Base-by-base conservation (phyloP, 2,797 vertebrate species). In the Alca torda region DNA sequence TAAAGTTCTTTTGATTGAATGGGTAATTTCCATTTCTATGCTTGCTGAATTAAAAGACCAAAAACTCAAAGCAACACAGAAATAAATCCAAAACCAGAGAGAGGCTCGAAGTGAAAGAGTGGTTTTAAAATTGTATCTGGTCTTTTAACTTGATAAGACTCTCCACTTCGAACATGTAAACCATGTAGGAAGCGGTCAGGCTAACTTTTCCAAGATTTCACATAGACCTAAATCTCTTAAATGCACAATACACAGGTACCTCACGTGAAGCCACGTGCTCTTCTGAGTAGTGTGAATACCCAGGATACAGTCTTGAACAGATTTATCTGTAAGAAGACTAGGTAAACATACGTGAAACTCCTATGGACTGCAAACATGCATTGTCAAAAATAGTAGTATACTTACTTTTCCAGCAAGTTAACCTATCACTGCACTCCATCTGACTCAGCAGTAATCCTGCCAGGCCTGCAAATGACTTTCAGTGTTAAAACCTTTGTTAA, bases 381-480 rank as follows among this genome's bases (percentile, higher is more conserved):
- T 11, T 50, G 28, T 26, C 16, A 89, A 78, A 73, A 72, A 25
- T 0, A 43, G 10, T 2, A 41, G 18, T 21, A 64, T n/a, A 51
- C 6, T 63, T n/a, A 51, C 6, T 63, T 37, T 76, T 79, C 39
- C 72, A 95, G 56, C 10, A 90, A 56, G 35, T 61, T 90, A 76
- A 89, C 59, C 41, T 69, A 50, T 11, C 31, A 23, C 19, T 25
- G 14, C n/a, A 72, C 28, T 84, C n/a, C 57, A 57, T 15, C 59
- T 84, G 75, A 95, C 56, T 77, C 60, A 70, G 75, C 48, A 64
- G 39, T 70, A 87, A 93, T 28, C 43, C 16, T 76, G 54, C 14
- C 90, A 87, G 35, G 21, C 39, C 83, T 74, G 50, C 61, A 88
- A 95, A 90, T 59, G 46, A 93, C 93, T 95, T 90, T 86, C 75